phyloP scores from a whole-genome alignment of 2,888 invertebrate genomes.

The Drosophila emarginata region DNA sequence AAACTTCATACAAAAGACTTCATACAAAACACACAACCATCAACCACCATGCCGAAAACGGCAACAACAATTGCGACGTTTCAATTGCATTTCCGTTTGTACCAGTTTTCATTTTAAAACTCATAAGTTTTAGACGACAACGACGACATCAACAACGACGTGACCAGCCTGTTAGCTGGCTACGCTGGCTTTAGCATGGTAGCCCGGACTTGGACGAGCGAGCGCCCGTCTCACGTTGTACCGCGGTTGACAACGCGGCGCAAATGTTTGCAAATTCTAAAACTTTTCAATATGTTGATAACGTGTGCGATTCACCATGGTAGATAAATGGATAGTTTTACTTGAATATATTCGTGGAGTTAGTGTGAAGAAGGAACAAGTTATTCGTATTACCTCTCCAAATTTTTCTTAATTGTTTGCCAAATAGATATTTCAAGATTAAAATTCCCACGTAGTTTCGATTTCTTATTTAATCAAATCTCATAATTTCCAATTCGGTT shows the following conservation, averaged over 20 bases:
- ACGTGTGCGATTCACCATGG: constrained; percentile 48
- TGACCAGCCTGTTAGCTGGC: constrained; percentile 63
- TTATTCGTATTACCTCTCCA: too few species aligned
- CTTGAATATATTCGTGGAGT: background rate
- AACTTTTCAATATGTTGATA: constrained; percentile 73
- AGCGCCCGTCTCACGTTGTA: constrained; percentile 38
- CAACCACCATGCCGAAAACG: constrained; percentile 45
- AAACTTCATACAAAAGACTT: constrained; percentile 66
- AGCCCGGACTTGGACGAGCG: constrained; percentile 28
- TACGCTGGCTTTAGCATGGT: constrained; percentile 46
- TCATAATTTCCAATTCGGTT: too few species aligned
- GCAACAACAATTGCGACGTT: constrained; percentile 70
- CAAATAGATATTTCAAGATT: too few species aligned
- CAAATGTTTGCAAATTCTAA: constrained; percentile 76
- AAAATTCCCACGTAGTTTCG: too few species aligned
- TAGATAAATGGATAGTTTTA: constrained; percentile 22
- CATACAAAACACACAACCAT: constrained; percentile 43
- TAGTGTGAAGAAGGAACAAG: too few species aligned
- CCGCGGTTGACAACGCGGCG: constrained; percentile 67
- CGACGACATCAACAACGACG: constrained; percentile 43
- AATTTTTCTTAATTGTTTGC: too few species aligned
- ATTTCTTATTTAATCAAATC: too few species aligned
- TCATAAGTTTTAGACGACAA: constrained; percentile 74
- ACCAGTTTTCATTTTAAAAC: constrained; percentile 78
- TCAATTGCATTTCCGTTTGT: constrained; percentile 81